Percentiles rank a stretch among this genome's conserved stretches.
phyloP scores from a whole-genome alignment of 1,140 invertebrate species.

The Euglossa dilemma region DNA sequence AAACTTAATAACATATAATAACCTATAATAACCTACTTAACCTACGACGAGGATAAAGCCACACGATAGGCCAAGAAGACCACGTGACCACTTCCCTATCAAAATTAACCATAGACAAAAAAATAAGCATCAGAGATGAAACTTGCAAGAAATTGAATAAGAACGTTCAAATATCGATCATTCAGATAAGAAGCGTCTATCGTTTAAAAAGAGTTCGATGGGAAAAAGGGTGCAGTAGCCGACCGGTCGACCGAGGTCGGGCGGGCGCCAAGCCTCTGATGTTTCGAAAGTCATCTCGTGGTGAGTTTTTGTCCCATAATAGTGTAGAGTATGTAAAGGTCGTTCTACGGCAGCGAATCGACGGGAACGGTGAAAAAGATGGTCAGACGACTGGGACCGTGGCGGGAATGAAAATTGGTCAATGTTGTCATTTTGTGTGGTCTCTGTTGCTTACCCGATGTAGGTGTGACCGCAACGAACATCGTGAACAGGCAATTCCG shows the following conservation, averaged over 20 bases:
- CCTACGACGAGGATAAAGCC: no score
- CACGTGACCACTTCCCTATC: not conserved
- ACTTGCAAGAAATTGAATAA: slow-evolving; percentile 4
- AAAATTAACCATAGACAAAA: not conserved
- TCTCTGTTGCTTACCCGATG: slow-evolving; percentile 60
- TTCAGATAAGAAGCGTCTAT: not conserved
- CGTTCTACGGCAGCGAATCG: slow-evolving; percentile 57
- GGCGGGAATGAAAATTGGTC: slow-evolving; percentile 45
- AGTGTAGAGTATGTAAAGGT: slow-evolving; percentile 76
- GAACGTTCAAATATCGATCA: not conserved
- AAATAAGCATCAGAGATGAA: not conserved
- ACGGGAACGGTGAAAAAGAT: slow-evolving; percentile 16
- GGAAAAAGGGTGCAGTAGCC: not conserved
- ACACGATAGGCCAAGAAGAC: no score
- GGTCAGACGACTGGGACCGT: not conserved
- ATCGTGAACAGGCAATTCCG: slow-evolving; percentile 72
- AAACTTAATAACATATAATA: no score
- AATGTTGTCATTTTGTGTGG: slow-evolving; percentile 67
- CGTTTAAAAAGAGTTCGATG: not conserved
- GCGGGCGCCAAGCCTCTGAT: slow-evolving; percentile 74
- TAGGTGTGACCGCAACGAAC: slow-evolving; percentile 76
- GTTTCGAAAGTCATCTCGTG: slow-evolving; percentile 72
- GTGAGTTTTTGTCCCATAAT: slow-evolving; percentile 71
- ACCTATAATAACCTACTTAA: no score
- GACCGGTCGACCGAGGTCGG: slow-evolving; percentile 10